A percentile compares a stretch with the other conserved stretches of the same genome.
Evolutionary conservation across 2,113 vertebrate genomes (phyloP).

Genomic region (Perca schrenkii): DNA sequence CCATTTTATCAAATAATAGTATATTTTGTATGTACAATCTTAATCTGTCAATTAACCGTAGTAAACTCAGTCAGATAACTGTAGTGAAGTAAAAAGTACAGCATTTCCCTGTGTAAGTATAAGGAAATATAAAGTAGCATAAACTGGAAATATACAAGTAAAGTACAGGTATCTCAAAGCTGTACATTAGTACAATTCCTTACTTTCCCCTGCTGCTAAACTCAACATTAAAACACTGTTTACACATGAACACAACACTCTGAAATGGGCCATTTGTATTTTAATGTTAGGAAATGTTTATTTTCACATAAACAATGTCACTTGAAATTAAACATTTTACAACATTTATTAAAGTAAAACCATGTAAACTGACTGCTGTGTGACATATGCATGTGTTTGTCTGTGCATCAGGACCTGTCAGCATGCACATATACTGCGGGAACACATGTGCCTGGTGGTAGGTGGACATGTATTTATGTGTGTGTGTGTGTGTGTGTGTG

Average conservation of each 20-base stretch:
- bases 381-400: neutral
- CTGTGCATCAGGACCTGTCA: neutral
- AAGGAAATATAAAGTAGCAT: no score
- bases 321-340: neutral
- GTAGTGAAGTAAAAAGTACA: no score
- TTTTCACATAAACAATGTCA: neutral
- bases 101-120: no score
- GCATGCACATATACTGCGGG: neutral
- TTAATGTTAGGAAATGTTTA: neutral
- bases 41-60: no score
- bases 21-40: no score
- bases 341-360: neutral
- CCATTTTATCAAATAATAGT: no score
- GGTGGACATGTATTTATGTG: constrained; percentile 7
- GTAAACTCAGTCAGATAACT: no score
- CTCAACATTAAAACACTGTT: no score
- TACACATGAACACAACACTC: no score
- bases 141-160: no score
- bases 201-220: neutral
- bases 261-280: neutral
- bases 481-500: constrained; percentile 17
- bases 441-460: neutral
- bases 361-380: no score
- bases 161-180: neutral
- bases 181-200: neutral